Percentiles rank a stretch among this genome's conserved stretches.
Evolutionary conservation across 1,140 invertebrate genomes (phyloP).

Genomic region (Pteromalus puparum): DNA sequence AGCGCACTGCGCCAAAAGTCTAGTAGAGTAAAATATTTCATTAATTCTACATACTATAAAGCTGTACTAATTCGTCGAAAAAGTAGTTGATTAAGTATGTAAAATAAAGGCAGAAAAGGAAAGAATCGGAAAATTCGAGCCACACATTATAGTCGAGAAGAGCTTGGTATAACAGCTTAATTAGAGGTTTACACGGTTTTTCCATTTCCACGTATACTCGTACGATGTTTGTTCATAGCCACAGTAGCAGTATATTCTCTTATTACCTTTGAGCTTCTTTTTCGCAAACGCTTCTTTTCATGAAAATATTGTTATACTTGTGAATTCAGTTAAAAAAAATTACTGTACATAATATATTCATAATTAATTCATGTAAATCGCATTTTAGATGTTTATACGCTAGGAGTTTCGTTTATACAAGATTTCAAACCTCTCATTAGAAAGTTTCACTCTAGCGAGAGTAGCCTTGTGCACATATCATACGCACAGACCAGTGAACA

Average conservation of each 20-base stretch:
- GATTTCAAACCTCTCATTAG: no score
- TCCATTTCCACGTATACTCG: not conserved
- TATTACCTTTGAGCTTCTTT: not conserved
- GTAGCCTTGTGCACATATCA: not conserved
- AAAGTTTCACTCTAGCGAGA: no score
- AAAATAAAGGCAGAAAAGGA: not conserved
- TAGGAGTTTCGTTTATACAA: no score
- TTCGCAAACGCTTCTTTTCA: not conserved
- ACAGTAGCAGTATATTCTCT: not conserved
- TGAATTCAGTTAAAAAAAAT: no score
- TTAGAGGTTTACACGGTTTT: constrained; percentile 8
- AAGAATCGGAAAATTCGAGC: not conserved
- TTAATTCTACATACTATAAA: no score
- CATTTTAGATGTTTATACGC: no score
- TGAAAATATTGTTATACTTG: not conserved
- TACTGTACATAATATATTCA: no score
- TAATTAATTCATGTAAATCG: no score
- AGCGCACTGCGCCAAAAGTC: no score
- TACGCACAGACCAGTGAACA: not conserved
- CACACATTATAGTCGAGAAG: not conserved
- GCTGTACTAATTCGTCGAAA: no score
- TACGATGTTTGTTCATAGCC: not conserved
- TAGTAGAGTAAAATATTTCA: no score
- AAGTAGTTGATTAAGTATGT: not conserved
- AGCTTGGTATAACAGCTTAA: not conserved